Base-by-base conservation (phyloP, 2,888 invertebrate species). In the Pilophorus perplexus region DNA sequence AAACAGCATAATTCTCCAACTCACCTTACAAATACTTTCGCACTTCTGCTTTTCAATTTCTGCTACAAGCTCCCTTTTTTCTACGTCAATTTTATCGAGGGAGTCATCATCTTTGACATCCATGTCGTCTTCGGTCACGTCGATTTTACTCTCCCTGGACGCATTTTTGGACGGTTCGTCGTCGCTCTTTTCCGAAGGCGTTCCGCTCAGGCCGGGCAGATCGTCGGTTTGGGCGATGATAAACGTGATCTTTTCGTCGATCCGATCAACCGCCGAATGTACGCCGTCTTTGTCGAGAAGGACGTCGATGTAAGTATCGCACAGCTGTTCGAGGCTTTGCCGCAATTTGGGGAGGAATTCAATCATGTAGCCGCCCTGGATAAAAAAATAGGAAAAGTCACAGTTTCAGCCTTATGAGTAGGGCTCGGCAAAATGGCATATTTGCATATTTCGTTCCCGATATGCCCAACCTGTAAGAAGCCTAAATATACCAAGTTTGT, bases 11-110 rank as follows among this genome's bases (percentile, higher is more conserved):
- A n/a, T n/a, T n/a, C n/a, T n/a, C n/a, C n/a, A n/a, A n/a, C 28
- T 12, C n/a, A 88, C 93, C 82, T 90, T 93, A 71, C 87, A 85
- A 69, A 92, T 89, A 73, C 92, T 91, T 52, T 86, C 81, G 60
- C 86, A 84, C 72, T 90, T 83, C 75, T 93, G 91, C 72, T 88
- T 87, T 74, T 90, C 90, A 64, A 93, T 89, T 77, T 90, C 90
- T 0, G 88, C 87, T 73, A 72, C 25, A 16, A 70, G 50, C 4
- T 74, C 71, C 62, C 76, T 73, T 16, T 75, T 74, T 69, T 71
- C 71, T 42, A 67, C 68, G n/a, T 64, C 62, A 18, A 25, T 55
- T 37, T 54, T 65, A 55, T 69, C 69, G 1, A 52, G 18, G 1
- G 44, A 22, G 20, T 68, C 67, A 23, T 66, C 55, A 20, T 69